A percentile compares a stretch with the other conserved stretches of the same genome.
Evolutionary conservation across 2,888 invertebrate genomes (phyloP).

Genomic region (Agrypnus murinus): DNA sequence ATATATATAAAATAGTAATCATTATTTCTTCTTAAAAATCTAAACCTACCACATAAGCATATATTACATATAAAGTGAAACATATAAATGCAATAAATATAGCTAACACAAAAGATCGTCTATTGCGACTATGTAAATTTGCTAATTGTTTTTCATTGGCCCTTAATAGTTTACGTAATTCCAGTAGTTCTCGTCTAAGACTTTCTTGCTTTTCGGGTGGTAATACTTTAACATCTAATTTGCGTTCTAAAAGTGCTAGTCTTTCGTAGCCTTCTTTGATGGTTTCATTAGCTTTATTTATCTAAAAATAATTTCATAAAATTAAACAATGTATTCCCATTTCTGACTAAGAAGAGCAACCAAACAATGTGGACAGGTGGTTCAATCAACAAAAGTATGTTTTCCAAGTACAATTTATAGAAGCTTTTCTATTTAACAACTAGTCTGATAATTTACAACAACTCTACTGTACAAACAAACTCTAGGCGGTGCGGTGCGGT

Average conservation of each 20-base stretch:
- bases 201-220: conserved; percentile 59
- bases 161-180: conserved; percentile 65
- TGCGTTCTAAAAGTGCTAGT: conserved; percentile 62
- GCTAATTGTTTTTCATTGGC: conserved; percentile 65
- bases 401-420: no score
- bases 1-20: no score
- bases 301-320: conserved; percentile 57
- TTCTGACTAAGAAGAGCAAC: neutral
- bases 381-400: no score
- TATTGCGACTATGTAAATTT: conserved; percentile 64
- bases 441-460: no score
- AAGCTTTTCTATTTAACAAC: no score
- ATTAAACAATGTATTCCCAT: no score
- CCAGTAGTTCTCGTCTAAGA: conserved; percentile 63
- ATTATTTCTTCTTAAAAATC: conserved; percentile 5
- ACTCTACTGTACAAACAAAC: no score
- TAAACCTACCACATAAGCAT: conserved; percentile 36
- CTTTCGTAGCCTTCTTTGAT: conserved; percentile 63
- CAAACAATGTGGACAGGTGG: no score
- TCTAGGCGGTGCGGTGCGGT: no score
- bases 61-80: conserved; percentile 64
- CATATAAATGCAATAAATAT: conserved; percentile 61
- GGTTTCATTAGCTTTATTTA: conserved; percentile 63
- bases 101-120: conserved; percentile 62
- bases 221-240: conserved; percentile 58